Percentiles rank a stretch among this genome's conserved stretches.
phyloP scores from a whole-genome alignment of 2,113 vertebrate genomes.

The Alectura lathami region DNA sequence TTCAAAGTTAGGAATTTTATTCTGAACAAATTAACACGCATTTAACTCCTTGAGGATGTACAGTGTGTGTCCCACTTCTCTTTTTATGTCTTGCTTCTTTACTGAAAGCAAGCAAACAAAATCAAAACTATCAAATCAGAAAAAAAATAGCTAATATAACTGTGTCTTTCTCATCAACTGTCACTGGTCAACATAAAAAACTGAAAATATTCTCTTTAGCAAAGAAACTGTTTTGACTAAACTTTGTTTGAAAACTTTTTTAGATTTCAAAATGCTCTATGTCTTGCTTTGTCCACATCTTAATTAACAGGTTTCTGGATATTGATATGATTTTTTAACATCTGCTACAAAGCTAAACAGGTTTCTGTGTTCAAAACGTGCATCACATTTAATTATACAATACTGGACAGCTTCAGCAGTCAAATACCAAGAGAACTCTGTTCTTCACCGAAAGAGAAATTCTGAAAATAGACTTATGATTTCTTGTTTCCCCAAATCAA shows the following conservation, averaged over 20 bases:
- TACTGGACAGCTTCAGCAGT: background rate
- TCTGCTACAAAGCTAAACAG: background rate
- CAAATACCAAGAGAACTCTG: background rate
- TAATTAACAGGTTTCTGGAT: background rate
- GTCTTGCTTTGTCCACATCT: background rate
- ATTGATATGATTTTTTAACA: background rate
- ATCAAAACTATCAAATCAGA: background rate
- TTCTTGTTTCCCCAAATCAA: background rate
- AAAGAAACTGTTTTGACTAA: background rate
- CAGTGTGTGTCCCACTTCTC: background rate
- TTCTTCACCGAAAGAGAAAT: constrained; percentile 27
- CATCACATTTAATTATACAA: background rate
- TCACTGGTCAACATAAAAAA: background rate
- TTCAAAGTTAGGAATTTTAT: background rate
- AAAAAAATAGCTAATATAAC: background rate
- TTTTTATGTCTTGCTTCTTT: background rate
- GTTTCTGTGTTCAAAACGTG: background rate
- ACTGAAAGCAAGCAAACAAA: background rate
- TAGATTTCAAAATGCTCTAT: background rate
- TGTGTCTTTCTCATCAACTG: background rate
- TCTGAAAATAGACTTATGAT: constrained; percentile 32
- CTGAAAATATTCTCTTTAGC: background rate
- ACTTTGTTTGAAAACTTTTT: background rate
- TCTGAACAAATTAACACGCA: background rate
- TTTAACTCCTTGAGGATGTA: background rate